These are phyloP conservation scores for Machimus atricapillus DNA, from an alignment of 2,888 invertebrate species.

Conservation along the genomic window DNA sequence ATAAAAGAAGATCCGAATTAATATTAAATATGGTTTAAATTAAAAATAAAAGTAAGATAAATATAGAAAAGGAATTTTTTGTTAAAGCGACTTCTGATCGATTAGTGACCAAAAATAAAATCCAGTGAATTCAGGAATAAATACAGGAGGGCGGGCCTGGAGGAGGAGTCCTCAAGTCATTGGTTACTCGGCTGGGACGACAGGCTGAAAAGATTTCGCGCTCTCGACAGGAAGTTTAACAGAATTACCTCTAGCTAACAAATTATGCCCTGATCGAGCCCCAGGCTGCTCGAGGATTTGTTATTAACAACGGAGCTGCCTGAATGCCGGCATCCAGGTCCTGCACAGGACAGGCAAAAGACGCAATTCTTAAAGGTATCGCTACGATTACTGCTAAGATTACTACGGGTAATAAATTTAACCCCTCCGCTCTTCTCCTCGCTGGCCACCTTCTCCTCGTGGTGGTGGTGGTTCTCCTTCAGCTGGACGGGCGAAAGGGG, in stretches of 20 bases:
- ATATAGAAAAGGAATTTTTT: constrained; percentile 9
- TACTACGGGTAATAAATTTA: constrained; percentile 27
- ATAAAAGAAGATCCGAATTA: constrained; percentile 37
- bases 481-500: constrained; percentile 10
- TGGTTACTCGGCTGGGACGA: constrained; percentile 31
- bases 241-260: constrained; percentile 56
- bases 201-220: constrained; percentile 11
- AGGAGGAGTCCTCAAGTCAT: constrained; percentile 25
- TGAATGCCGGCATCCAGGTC: constrained; percentile 53
- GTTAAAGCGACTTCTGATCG: constrained; percentile 29
- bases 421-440: constrained; percentile 16
- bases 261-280: constrained; percentile 62
- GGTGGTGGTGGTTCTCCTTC: constrained; percentile 24
- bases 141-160: constrained; percentile 13
- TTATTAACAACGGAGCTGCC: constrained; percentile 52
- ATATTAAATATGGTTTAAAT: constrained; percentile 36
- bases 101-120: constrained; percentile 32
- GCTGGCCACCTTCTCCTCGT: constrained; percentile 41
- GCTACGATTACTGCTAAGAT: constrained; percentile 7
- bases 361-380: constrained; percentile 51
- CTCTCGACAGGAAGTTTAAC: constrained; percentile 20
- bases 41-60: constrained; percentile 29
- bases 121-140: constrained; percentile 25
- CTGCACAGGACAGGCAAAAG: constrained; percentile 53
- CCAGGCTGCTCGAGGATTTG: constrained; percentile 58